Percentiles rank a stretch among this genome's conserved stretches.
These are phyloP conservation scores for Coelopa pilipes DNA, from an alignment of 2,888 invertebrate species.

Conservation along the genomic window DNA sequence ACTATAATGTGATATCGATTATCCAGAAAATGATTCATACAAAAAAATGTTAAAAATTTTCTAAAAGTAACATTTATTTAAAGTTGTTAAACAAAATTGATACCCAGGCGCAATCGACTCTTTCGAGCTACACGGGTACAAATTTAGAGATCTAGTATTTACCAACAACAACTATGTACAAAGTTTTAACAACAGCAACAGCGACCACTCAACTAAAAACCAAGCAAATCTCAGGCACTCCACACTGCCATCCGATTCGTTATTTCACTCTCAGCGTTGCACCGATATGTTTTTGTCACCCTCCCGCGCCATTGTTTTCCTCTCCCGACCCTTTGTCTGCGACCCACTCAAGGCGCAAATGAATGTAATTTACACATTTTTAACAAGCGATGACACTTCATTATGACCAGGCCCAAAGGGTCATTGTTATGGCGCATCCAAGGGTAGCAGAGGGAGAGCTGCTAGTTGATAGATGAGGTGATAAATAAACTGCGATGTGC, in stretches of 20 bases:
- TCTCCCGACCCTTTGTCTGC: neutral
- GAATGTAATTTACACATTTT: constrained; percentile 61
- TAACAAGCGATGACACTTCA: constrained; percentile 60
- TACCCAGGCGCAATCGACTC: no score
- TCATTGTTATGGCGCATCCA: neutral
- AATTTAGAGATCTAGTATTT: no score
- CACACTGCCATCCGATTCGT: constrained; percentile 33
- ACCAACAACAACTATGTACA: no score
- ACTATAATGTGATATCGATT: no score
- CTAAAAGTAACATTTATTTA: no score
- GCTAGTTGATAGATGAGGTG: neutral
- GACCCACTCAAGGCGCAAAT: constrained; percentile 34
- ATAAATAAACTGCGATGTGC: constrained; percentile 27
- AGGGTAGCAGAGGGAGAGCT: neutral
- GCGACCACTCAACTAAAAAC: neutral
- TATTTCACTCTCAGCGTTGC: neutral
- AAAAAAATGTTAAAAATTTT: no score
- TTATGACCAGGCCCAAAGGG: constrained; percentile 44
- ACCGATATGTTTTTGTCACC: neutral
- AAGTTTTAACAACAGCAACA: no score
- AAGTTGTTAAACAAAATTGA: neutral
- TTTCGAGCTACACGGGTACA: no score
- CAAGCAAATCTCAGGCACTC: constrained; percentile 30
- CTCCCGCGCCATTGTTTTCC: neutral
- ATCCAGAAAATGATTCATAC: no score